Percentiles rank a stretch among this genome's conserved stretches.
phyloP scores from a whole-genome alignment of 2,888 invertebrate species.

The Calliphora vomitoria region DNA sequence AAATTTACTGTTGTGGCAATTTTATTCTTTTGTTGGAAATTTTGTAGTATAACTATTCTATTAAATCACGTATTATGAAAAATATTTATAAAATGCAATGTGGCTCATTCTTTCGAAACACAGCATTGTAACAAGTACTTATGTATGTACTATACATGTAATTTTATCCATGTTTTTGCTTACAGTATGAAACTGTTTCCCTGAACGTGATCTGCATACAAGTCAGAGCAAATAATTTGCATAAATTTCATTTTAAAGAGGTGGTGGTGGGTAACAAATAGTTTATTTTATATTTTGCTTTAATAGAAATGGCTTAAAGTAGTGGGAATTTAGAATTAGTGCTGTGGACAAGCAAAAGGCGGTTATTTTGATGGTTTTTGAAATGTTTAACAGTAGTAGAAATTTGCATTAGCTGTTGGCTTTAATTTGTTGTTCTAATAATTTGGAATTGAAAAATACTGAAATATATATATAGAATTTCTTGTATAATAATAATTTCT shows the following conservation, averaged over 20 bases:
- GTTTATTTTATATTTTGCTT: background rate
- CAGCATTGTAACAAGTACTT: background rate
- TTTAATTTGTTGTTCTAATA: too few relatives aligned
- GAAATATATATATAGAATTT: too few relatives aligned
- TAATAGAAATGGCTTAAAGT: background rate
- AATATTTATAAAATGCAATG: conserved; percentile 1
- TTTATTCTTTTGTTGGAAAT: background rate
- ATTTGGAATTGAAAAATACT: too few relatives aligned
- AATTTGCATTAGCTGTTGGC: too few relatives aligned
- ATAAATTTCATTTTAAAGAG: conserved; percentile 10
- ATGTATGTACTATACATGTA: background rate
- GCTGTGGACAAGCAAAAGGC: background rate
- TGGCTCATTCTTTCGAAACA: background rate
- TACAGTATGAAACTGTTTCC: background rate
- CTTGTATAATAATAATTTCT: too few relatives aligned
- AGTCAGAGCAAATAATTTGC: background rate
- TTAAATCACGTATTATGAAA: background rate
- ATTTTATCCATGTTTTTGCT: background rate
- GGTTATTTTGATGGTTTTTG: too few relatives aligned
- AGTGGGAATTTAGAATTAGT: background rate
- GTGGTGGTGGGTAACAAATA: background rate
- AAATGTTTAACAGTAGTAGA: too few relatives aligned
- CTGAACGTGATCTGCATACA: background rate
- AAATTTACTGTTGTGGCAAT: background rate
- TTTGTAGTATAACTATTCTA: background rate